These are phyloP conservation scores for Trichonephila clavata DNA, from an alignment of 1,140 invertebrate species.

Conservation along the genomic window DNA sequence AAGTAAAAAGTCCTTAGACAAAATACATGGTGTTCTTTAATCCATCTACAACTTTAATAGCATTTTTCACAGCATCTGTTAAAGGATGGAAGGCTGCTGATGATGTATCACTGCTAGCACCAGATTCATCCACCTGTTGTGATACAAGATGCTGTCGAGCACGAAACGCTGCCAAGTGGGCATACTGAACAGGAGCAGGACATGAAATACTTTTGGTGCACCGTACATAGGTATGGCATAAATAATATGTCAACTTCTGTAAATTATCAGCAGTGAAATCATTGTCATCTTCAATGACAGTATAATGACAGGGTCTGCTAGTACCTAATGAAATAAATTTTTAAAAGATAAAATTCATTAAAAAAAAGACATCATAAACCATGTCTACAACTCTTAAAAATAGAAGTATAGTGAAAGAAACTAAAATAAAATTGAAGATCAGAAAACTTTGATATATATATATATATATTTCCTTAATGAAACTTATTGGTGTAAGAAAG, in stretches of 20 bases:
- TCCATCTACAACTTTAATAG: conserved; percentile 58
- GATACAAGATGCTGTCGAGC: conserved; percentile 53
- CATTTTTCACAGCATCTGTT: conserved; percentile 37
- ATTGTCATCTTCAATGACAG: conserved; percentile 78
- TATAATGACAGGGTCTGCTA: conserved; percentile 77
- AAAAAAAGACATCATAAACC: background rate
- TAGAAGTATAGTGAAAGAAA: no score
- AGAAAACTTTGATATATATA: no score
- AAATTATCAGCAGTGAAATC: conserved; percentile 77
- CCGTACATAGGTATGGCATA: conserved; percentile 78
- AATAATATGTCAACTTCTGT: conserved; percentile 78
- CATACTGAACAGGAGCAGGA: conserved; percentile 79
- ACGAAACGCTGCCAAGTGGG: conserved; percentile 79
- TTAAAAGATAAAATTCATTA: no score
- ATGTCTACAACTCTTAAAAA: no score
- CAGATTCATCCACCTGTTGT: background rate
- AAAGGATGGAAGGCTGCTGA: background rate
- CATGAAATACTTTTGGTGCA: conserved; percentile 78
- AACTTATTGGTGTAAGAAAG: background rate
- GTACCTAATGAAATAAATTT: conserved; percentile 80
- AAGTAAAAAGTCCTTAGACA: background rate
- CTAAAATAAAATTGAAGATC: no score
- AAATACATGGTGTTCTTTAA: conserved; percentile 70
- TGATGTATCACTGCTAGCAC: background rate
- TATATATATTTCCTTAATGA: no score